A percentile compares a stretch with the other conserved stretches of the same genome.
phyloP scores from a whole-genome alignment of 2,113 vertebrate species.

The Mustelus asterias region DNA sequence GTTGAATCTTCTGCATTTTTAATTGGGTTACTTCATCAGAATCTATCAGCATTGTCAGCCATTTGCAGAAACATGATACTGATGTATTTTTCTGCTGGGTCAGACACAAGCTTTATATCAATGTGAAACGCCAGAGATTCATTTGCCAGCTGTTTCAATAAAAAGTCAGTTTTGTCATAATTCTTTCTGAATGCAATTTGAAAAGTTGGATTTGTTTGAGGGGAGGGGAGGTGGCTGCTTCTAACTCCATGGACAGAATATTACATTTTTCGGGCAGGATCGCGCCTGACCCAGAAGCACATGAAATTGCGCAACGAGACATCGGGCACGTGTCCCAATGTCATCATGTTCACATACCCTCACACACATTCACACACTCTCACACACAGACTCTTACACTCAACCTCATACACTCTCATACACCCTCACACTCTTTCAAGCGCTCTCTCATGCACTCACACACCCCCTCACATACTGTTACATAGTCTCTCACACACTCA shows the following conservation, averaged over 20 bases:
- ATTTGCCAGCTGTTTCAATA: neutral
- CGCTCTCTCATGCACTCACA: too few relatives aligned
- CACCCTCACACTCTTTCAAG: too few relatives aligned
- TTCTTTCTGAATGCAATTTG: neutral
- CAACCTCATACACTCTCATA: too few relatives aligned
- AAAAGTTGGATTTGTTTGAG: neutral
- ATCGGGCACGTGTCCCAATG: too few relatives aligned
- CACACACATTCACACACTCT: too few relatives aligned
- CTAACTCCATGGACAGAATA: neutral
- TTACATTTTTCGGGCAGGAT: too few relatives aligned
- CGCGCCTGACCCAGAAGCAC: too few relatives aligned
- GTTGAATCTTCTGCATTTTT: neutral
- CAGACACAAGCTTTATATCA: neutral
- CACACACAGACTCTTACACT: too few relatives aligned
- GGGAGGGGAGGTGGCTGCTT: neutral
- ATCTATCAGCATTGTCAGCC: neutral
- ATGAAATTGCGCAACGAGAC: too few relatives aligned
- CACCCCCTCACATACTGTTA: too few relatives aligned
- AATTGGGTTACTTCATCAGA: constrained; percentile 3
- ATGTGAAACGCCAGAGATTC: neutral
- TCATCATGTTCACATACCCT: too few relatives aligned
- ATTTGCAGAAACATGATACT: neutral
- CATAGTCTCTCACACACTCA: too few relatives aligned
- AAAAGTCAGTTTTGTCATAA: neutral
- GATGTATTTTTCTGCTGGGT: neutral